Evolutionary conservation across 2,113 vertebrate genomes (phyloP), one percentile per base, ranked within the genome.

Genomic region (Motacilla alba): DNA sequence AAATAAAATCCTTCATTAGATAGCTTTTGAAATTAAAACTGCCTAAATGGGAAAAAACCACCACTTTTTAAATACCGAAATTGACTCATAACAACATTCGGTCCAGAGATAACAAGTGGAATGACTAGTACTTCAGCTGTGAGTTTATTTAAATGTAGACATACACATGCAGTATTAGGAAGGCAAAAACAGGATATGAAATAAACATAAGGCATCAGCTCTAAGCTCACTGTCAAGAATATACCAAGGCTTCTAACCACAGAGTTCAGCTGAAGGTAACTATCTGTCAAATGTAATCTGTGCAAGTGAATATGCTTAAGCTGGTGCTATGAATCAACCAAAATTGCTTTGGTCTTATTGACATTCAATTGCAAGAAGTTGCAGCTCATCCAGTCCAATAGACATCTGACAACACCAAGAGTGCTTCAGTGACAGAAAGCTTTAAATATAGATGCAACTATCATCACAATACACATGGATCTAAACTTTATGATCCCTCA

Each of bases 311-410:
- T 98, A 98, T 98, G 97, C 97, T 98, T 98, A 98, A 98, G 96
- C 96, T 97, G 97, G 96, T 72, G 92, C 97, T 98, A 97, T 97
- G 98, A 98, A 98, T 98, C 98, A 98, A 97, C 98, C 97, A 98
- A 97, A 98, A 98, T 97, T 98, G 97, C 98, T 98, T 98, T 98
- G 98, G 98, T 98, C 97, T 98, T 98, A 98, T 98, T 98, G 98
- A 98, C 97, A 98, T 98, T 98, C 97, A 97, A 97, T 97, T 98
- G 97, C 96, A 87, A 97, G 95, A 97, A 98, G 97, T 97, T 98
- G 96, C 97, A 95, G 97, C 97, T 98, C 97, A 97, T 97, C 97
- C 96, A 96, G 94, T 90, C 97, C 97, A 97, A 97, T 50, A 98
- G 98, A 98, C 97, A 98, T 95, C 97, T 98, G 98, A 98, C 98